Conservation (phyloP, 2,113 vertebrate genomes). For the Limanda limanda region DNA sequence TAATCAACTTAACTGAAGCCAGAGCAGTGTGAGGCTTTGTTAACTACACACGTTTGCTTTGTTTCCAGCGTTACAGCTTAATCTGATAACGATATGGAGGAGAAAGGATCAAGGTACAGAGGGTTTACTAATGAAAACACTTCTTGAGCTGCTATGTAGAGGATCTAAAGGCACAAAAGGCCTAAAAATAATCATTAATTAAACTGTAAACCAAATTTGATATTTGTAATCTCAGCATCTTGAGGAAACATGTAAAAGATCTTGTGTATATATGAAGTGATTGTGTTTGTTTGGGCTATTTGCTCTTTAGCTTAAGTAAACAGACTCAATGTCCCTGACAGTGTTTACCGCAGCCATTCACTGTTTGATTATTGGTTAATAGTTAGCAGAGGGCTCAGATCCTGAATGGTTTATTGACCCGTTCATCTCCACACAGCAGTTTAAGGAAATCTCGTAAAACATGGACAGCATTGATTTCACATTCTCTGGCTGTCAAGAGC, state of each 20-base stretch:
- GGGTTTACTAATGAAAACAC: neutral
- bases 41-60: neutral
- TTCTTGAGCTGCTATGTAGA: neutral
- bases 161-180: neutral
- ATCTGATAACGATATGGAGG: neutral
- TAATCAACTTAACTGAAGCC: neutral
- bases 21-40: neutral
- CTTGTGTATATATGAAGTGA: neutral
- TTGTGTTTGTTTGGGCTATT: slow-evolving; percentile 16
- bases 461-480: slow-evolving; percentile 16
- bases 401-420: neutral
- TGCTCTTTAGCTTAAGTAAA: slow-evolving; percentile 37
- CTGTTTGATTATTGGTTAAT: slow-evolving; percentile 50
- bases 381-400: slow-evolving; percentile 37
- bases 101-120: neutral
- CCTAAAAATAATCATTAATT: neutral
- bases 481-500: neutral
- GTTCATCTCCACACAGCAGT: neutral
- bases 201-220: neutral
- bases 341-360: slow-evolving; percentile 1
- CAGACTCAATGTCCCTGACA: slow-evolving; percentile 28
- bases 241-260: neutral
- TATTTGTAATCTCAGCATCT: neutral
- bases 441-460: neutral
- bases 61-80: neutral